These are phyloP conservation scores for Lutraria lutraria DNA, from an alignment of 2,888 invertebrate species.

Conservation along the genomic window DNA sequence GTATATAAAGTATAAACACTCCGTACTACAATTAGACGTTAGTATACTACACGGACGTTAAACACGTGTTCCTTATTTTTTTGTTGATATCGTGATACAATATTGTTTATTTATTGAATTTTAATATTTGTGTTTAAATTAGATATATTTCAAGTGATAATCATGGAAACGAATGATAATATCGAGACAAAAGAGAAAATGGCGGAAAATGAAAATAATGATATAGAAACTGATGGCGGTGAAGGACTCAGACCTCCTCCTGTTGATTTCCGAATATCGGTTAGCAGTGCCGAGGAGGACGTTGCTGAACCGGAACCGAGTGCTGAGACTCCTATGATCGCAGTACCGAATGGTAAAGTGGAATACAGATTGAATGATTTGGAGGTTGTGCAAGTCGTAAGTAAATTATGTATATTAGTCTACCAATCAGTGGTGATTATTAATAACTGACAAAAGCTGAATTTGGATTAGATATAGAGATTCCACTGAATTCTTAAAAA, in stretches of 20 bases:
- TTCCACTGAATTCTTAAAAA: too few species aligned
- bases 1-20: not conserved
- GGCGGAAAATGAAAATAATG: constrained; percentile 25
- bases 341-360: constrained; percentile 41
- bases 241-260: not conserved
- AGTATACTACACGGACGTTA: not conserved
- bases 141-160: not conserved
- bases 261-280: constrained; percentile 34
- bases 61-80: not conserved
- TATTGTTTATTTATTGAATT: too few species aligned
- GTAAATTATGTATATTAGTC: not conserved
- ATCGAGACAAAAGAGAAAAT: not conserved
- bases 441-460: too few species aligned
- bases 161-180: constrained; percentile 20
- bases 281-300: constrained; percentile 23
- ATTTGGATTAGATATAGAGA: too few species aligned
- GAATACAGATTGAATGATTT: constrained; percentile 52
- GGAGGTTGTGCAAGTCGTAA: constrained; percentile 60
- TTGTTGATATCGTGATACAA: too few species aligned
- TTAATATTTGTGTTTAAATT: too few species aligned
- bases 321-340: constrained; percentile 32
- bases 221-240: constrained; percentile 26
- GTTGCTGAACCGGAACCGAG: constrained; percentile 18
- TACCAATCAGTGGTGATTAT: too few species aligned
- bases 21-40: not conserved